Evolutionary conservation across 2,888 invertebrate genomes (phyloP).

Genomic region (Monoplex corrugatus): DNA sequence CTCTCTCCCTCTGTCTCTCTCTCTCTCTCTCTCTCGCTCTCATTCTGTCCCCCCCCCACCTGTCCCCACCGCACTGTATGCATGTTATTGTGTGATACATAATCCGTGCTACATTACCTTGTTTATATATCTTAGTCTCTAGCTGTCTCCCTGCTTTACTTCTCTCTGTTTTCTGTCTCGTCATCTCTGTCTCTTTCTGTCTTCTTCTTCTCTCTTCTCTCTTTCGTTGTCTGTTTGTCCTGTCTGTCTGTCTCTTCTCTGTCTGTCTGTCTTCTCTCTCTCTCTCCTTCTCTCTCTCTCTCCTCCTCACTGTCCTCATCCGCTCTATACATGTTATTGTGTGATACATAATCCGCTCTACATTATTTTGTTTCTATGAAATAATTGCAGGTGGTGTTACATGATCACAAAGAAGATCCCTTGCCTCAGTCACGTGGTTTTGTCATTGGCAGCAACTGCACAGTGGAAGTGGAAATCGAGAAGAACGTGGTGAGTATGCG

Average conservation of each 20-base stretch:
- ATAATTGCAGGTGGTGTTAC: constrained; percentile 56
- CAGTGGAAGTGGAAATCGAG: constrained; percentile 57
- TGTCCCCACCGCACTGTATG: too few species aligned
- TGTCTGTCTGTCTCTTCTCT: background rate
- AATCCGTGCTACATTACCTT: background rate
- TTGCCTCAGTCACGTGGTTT: constrained; percentile 59
- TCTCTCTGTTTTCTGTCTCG: background rate
- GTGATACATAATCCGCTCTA: background rate
- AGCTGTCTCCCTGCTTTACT: too few species aligned
- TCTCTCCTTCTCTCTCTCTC: background rate
- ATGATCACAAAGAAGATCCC: constrained; percentile 59
- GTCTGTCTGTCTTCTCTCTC: background rate
- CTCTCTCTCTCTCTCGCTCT: too few species aligned
- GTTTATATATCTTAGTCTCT: too few species aligned
- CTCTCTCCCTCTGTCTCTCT: too few species aligned
- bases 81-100: background rate
- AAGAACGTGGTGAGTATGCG: constrained; percentile 61
- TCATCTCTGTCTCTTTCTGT: background rate
- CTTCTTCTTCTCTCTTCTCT: background rate
- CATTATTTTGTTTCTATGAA: background rate
- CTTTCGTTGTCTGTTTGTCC: too few species aligned
- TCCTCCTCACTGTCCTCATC: background rate
- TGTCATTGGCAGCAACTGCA: constrained; percentile 55
- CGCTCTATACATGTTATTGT: too few species aligned
- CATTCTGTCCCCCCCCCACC: background rate